These are phyloP conservation scores for Xenentodon cancila DNA, from an alignment of 2,797 vertebrate species.

Conservation along the genomic window DNA sequence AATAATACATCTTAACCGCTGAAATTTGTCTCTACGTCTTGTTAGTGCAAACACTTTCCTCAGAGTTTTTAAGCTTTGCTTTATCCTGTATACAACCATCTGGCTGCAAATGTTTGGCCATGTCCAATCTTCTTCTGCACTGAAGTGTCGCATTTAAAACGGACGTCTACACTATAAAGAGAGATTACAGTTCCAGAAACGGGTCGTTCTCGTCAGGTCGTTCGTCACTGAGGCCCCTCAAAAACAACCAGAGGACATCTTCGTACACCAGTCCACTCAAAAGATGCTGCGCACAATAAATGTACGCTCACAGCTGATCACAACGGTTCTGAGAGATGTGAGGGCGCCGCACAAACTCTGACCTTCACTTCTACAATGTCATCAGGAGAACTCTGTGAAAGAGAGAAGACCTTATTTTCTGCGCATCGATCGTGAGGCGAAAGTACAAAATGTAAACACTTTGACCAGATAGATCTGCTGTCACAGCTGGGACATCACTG, in stretches of 20 bases:
- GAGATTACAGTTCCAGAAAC: conserved; percentile 42
- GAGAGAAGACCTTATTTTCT: conserved; percentile 78
- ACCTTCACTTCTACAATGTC: conserved; percentile 58
- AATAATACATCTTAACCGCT: conserved; percentile 66
- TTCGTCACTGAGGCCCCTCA: conserved; percentile 63
- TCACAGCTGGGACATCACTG: conserved; percentile 74
- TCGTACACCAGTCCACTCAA: conserved; percentile 47
- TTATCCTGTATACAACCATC: conserved; percentile 9
- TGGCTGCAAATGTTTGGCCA: conserved; percentile 7
- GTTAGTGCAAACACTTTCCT: conserved; percentile 38
- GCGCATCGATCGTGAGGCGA: conserved; percentile 74
- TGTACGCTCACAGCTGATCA: background rate
- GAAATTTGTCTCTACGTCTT: conserved; percentile 42
- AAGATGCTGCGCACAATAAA: conserved; percentile 38
- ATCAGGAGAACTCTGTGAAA: conserved; percentile 64
- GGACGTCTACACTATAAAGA: background rate
- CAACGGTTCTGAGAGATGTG: conserved; percentile 19
- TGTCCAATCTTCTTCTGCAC: conserved; percentile 9
- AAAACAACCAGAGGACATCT: conserved; percentile 71
- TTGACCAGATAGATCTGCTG: conserved; percentile 79
- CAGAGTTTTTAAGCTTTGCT: conserved; percentile 13
- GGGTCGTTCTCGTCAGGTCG: conserved; percentile 36
- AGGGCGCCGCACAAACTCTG: conserved; percentile 1
- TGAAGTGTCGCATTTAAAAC: conserved; percentile 16
- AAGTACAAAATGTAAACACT: conserved; percentile 70